phyloP scores from a whole-genome alignment of 2,113 vertebrate species.

The Phoenicopterus ruber region DNA sequence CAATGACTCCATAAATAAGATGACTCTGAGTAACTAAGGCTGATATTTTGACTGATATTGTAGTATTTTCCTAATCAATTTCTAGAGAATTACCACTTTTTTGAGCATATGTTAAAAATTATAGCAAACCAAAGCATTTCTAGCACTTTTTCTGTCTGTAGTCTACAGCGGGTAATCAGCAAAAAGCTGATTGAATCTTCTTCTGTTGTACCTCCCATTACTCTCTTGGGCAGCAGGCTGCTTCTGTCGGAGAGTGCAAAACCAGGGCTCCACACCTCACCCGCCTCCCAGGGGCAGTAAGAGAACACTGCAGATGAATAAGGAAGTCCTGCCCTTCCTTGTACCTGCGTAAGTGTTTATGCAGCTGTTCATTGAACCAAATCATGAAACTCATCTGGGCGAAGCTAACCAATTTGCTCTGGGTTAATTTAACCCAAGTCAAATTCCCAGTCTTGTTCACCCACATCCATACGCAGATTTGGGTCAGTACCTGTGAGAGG shows the following conservation, averaged over 20 bases:
- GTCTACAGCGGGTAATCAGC: neutral
- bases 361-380: neutral
- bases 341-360: neutral
- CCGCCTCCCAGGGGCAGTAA: neutral
- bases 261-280: neutral
- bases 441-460: neutral
- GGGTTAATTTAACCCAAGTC: neutral
- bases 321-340: neutral
- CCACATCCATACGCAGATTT: neutral
- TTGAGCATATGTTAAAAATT: neutral
- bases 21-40: neutral
- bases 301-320: neutral
- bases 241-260: neutral
- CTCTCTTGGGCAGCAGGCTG: neutral
- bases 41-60: neutral
- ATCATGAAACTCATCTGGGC: neutral
- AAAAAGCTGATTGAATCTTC: neutral
- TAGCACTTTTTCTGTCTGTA: neutral
- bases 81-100: neutral
- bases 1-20: neutral
- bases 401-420: neutral
- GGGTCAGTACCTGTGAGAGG: neutral
- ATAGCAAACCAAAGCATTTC: neutral
- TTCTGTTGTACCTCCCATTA: neutral
- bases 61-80: neutral